These are phyloP conservation scores for Microdon myrmicae DNA, from an alignment of 2,888 invertebrate genomes.

Conservation along the genomic window DNA sequence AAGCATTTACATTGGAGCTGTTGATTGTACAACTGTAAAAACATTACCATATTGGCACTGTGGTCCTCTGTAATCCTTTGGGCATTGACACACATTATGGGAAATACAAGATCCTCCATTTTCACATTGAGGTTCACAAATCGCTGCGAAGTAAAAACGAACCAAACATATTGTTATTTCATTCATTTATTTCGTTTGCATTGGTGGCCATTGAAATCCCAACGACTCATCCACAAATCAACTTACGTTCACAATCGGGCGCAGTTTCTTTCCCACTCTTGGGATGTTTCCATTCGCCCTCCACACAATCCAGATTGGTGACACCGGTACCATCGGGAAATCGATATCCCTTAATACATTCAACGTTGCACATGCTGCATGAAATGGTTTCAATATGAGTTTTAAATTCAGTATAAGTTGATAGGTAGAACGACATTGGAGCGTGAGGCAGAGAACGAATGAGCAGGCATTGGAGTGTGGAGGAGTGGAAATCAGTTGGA, in stretches of 20 bases:
- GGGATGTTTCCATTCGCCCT: constrained; percentile 78
- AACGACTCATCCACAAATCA: not conserved
- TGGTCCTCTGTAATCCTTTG: constrained; percentile 70
- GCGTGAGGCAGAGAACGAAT: constrained; percentile 1
- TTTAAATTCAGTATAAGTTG: constrained; percentile 2
- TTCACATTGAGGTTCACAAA: constrained; percentile 77
- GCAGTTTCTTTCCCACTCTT: constrained; percentile 72
- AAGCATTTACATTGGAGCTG: too few relatives aligned
- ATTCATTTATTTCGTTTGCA: not conserved
- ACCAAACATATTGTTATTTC: too few relatives aligned
- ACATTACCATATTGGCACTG: constrained; percentile 63
- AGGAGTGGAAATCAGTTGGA: not conserved
- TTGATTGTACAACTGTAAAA: constrained; percentile 1
- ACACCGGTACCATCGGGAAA: constrained; percentile 78
- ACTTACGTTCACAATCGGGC: constrained; percentile 78
- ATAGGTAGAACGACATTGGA: not conserved
- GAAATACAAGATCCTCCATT: constrained; percentile 86
- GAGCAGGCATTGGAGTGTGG: not conserved
- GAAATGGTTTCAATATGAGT: constrained; percentile 32
- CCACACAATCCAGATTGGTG: constrained; percentile 75
- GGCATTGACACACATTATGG: constrained; percentile 82
- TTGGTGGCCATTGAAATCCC: not conserved
- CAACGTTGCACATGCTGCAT: constrained; percentile 74
- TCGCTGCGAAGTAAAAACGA: constrained; percentile 62
- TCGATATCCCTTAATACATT: constrained; percentile 74